phyloP scores from a whole-genome alignment of 2,113 vertebrate genomes.

The Chamaea fasciata region DNA sequence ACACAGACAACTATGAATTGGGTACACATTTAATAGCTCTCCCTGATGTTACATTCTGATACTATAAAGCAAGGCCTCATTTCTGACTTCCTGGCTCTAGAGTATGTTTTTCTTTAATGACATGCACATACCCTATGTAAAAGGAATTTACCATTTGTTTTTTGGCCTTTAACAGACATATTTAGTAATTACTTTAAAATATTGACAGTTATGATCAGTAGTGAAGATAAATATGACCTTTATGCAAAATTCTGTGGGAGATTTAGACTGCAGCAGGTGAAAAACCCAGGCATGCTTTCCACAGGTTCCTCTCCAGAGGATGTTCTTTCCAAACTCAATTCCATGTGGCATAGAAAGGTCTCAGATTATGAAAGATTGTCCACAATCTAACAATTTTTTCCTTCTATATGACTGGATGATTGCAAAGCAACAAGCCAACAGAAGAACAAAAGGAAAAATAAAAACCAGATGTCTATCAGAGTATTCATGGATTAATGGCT shows the following conservation, averaged over 20 bases:
- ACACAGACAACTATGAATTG: not conserved
- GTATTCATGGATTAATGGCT: not conserved
- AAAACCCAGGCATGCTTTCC: not conserved
- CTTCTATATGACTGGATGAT: not conserved
- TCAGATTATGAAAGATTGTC: not conserved
- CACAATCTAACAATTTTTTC: not conserved
- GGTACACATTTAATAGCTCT: not conserved
- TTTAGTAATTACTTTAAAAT: not conserved
- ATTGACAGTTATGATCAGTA: not conserved
- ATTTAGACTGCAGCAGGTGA: not conserved
- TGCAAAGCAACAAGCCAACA: not conserved
- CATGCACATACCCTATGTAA: not conserved
- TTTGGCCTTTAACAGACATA: not conserved
- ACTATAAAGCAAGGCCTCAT: not conserved
- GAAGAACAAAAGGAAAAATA: not conserved
- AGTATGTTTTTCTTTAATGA: conserved; percentile 30
- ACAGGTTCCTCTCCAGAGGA: not conserved
- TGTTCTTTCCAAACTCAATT: not conserved
- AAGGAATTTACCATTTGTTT: not conserved
- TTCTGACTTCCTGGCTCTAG: not conserved
- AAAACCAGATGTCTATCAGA: not conserved
- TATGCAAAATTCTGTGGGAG: not conserved
- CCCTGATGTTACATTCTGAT: not conserved
- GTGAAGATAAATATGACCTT: not conserved
- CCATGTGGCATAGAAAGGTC: not conserved